Evolutionary conservation across 2,113 vertebrate genomes (phyloP), one percentile per base, ranked within the genome.

Genomic region (Scomber scombrus): DNA sequence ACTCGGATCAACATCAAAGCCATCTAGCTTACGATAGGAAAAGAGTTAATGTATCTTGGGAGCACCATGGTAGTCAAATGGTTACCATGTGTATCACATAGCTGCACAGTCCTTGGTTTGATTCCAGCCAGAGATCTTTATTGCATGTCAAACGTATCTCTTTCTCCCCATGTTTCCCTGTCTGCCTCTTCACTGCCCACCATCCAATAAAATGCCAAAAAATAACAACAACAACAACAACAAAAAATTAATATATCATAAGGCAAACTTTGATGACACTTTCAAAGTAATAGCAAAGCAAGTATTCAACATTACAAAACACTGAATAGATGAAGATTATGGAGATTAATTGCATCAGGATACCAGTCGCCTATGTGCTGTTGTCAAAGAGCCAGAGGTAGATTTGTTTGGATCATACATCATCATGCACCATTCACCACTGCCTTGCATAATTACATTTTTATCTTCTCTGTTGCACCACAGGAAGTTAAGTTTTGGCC

Each of bases 351-450:
- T 83, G 62, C 83, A 75, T n/a, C 65, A 68, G 61, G 58, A 63
- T 62, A n/a, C n/a, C 71, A 47, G 65, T 72, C 15, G 43, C 43
- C 75, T 51, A 7, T 78, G 56, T 77, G 77, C n/a, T 75, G 74
- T 19, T 88, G 82, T 78, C 65, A 14, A 29, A 66, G 56, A 81
- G 75, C 61, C 75, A 81, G 80, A 71, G n/a, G 46, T 71, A 56
- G 64, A 87, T 80, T 89, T 84, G 85, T 88, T 89, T 71, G 82
- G 70, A 76, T 89, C 88, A 71, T 92, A 79, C 81, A 89, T 91
- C 89, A 90, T 89, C 78, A 71, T 75, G 71, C 45, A 45, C 51
- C 21, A 2, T 57, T 82, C 83, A 76, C 64, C 64, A 23, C 72
- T 19, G 56, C 63, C 79, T 68, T 60, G 16, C 75, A 80, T 86